A percentile compares a stretch with the other conserved stretches of the same genome.
phyloP scores from a whole-genome alignment of 2,888 invertebrate genomes.

The Drosophila anomalata region DNA sequence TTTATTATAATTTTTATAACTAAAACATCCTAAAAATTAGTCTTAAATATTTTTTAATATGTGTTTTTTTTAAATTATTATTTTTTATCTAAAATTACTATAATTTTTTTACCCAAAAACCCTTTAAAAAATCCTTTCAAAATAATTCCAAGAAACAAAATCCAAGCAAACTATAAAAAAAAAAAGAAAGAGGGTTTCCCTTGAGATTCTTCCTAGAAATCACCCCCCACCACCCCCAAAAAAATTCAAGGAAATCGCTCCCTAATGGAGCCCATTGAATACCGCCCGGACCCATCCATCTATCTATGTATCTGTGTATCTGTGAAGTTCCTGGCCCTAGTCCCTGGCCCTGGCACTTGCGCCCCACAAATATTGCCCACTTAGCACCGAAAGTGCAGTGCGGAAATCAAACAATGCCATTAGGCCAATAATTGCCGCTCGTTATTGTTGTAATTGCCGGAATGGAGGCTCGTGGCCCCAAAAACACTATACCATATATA shows the following conservation, averaged over 20 bases:
- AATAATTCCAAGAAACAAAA: too few relatives aligned
- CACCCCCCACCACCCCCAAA: too few relatives aligned
- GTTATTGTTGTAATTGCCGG: constrained; percentile 73
- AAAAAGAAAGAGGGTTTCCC: background rate
- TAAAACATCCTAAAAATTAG: too few relatives aligned
- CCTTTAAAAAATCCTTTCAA: too few relatives aligned
- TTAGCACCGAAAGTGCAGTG: constrained; percentile 52
- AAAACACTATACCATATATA: background rate
- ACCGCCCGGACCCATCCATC: constrained; percentile 20
- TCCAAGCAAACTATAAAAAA: too few relatives aligned
- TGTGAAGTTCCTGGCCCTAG: background rate
- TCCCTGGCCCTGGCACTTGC: too few relatives aligned
- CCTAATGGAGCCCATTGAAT: constrained; percentile 41
- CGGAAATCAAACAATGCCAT: constrained; percentile 76
- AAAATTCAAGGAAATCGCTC: background rate
- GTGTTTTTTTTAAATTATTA: too few relatives aligned
- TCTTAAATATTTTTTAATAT: too few relatives aligned
- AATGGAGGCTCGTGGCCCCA: constrained; percentile 24
- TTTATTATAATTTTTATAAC: too few relatives aligned
- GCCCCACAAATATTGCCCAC: constrained; percentile 37
- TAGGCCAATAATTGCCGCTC: constrained; percentile 74
- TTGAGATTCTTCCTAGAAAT: background rate
- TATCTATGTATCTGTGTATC: background rate
- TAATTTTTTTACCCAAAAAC: too few relatives aligned
- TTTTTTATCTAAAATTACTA: too few relatives aligned